Percentiles rank a stretch among this genome's conserved stretches.
phyloP scores from a whole-genome alignment of 2,888 invertebrate species.

The Bugulina stolonifera region DNA sequence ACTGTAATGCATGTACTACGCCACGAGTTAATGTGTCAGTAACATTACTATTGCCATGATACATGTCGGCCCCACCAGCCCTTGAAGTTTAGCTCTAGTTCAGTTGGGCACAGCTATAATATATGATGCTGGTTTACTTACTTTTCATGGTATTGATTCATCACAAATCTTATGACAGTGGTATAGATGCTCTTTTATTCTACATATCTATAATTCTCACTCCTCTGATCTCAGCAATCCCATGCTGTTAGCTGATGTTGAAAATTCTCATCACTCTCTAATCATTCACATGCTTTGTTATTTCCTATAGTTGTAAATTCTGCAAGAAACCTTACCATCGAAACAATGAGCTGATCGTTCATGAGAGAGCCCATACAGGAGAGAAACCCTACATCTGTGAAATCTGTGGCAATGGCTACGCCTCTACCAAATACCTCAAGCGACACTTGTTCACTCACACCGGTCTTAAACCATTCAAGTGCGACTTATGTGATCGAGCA shows the following conservation, averaged over 20 bases:
- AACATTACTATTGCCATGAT: no score
- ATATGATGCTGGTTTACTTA: no score
- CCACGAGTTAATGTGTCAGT: no score
- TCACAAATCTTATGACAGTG: neutral
- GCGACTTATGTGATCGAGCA: conserved; percentile 27
- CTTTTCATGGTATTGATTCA: no score
- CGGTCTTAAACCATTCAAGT: conserved; percentile 27
- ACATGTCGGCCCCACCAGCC: no score
- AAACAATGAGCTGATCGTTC: conserved; percentile 24
- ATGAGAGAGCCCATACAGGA: conserved; percentile 27
- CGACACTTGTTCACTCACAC: conserved; percentile 26
- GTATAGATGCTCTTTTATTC: neutral
- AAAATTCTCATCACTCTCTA: no score
- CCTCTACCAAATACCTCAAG: conserved; percentile 15
- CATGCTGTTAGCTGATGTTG: no score
- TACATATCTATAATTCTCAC: neutral
- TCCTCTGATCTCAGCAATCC: neutral
- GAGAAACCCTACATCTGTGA: conserved; percentile 27
- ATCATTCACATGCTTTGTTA: neutral
- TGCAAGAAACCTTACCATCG: conserved; percentile 19
- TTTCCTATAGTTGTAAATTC: conserved; percentile 12
- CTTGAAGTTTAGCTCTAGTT: no score
- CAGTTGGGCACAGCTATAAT: no score
- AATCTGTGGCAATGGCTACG: conserved; percentile 28
- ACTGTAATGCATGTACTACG: no score